phyloP scores from a whole-genome alignment of 2,113 vertebrate species.

The human (Homo sapiens) region DNA sequence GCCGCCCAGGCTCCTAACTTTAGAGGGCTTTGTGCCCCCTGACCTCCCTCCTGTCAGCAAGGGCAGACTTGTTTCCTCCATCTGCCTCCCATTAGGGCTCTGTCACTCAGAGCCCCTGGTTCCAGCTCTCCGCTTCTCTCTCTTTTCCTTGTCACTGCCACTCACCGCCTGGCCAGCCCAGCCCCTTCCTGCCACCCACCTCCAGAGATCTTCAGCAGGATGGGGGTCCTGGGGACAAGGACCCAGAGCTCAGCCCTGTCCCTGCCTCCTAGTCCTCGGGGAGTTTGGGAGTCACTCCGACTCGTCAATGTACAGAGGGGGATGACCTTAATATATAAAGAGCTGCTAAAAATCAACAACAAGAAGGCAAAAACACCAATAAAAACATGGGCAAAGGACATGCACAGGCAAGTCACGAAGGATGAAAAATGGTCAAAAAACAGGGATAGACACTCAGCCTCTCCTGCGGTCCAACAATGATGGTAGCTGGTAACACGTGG shows the following conservation, averaged over 20 bases:
- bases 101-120: neutral
- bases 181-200: neutral
- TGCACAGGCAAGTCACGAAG: neutral
- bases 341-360: conserved; percentile 5
- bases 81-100: conserved; percentile 70
- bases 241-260: neutral
- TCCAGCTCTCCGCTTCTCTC: neutral
- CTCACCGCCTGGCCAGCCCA: neutral
- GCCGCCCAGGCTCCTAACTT: conserved; percentile 42
- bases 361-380: neutral
- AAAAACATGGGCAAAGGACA: neutral
- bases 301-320: neutral
- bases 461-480: too few relatives aligned
- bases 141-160: neutral
- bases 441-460: neutral
- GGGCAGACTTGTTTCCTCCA: conserved; percentile 59
- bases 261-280: neutral
- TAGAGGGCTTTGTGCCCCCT: conserved; percentile 57
- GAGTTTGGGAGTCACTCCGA: neutral
- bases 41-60: conserved; percentile 52
- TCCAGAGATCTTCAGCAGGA: neutral
- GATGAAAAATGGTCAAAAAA: neutral
- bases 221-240: neutral
- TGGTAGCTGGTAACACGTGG: fast-evolving
- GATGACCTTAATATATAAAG: conserved; percentile 30